A percentile compares a stretch with the other conserved stretches of the same genome.
Evolutionary conservation across 2,888 invertebrate species (phyloP).

Genomic region (Machimus atricapillus): DNA sequence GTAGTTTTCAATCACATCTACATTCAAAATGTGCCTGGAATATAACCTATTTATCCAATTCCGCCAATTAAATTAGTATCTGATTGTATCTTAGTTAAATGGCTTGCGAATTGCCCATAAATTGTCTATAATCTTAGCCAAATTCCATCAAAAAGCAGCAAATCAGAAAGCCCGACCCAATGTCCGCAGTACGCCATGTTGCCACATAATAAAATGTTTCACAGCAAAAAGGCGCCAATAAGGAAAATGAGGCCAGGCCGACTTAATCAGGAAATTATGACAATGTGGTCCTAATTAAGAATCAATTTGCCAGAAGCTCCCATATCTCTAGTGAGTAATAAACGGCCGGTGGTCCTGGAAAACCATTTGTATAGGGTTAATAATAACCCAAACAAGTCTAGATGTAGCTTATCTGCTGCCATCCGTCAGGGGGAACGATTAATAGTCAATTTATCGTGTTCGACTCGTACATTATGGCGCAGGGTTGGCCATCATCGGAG

Average conservation of each 20-base stretch:
- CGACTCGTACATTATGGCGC: constrained; percentile 4
- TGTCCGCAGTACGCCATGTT: neutral
- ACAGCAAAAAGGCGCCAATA: neutral
- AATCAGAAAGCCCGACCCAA: neutral
- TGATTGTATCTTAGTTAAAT: neutral
- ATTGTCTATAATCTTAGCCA: neutral
- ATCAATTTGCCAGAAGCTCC: constrained; percentile 23
- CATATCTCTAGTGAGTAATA: constrained; percentile 2
- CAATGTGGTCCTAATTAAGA: constrained; percentile 27
- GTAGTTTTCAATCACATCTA: neutral
- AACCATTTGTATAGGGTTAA: neutral
- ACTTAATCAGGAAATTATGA: constrained; percentile 12
- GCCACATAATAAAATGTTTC: neutral
- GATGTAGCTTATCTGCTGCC: constrained; percentile 10
- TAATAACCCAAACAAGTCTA: constrained; percentile 21
- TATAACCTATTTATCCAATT: neutral
- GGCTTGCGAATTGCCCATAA: neutral
- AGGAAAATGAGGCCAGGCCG: neutral
- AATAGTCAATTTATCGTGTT: constrained; percentile 37
- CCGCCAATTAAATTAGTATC: neutral
- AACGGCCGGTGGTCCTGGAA: neutral
- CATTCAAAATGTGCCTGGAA: neutral
- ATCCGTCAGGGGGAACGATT: constrained; percentile 32
- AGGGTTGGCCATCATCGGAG: constrained; percentile 11
- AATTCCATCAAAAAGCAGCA: neutral